Evolutionary conservation across 2,888 invertebrate genomes (phyloP), one percentile per base, ranked within the genome.

Genomic region (Ariolimax columbianus): DNA sequence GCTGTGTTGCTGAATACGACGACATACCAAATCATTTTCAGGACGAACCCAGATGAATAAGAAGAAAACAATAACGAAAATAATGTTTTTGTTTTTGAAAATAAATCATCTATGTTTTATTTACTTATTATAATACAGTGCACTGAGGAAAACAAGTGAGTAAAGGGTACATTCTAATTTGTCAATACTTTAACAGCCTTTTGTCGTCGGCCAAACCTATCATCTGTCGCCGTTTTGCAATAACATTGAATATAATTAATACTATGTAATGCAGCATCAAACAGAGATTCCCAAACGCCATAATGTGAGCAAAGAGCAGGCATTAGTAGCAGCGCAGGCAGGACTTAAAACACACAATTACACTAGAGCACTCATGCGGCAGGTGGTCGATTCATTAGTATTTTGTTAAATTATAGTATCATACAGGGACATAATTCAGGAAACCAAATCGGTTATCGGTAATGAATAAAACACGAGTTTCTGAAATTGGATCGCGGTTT

Each of bases 381-480:
- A 63, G 63, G 63, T 63, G 63, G 63, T n/a, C 3, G 30, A 11
- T 9, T 9, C n/a, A 63, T 30, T n/a, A 23, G 63, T n/a, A 9
- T 17, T 26, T 17, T 26, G 11, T 59, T 59, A 2, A 1, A 23
- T 63, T n/a, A 63, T 63, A 63, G 63, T 63, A 63, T 30, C 63
- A 63, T 30, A 63, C 26, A n/a, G 63, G 63, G 63, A 30, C 63
- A 63, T 30, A 2, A 63, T 11, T 63, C 63, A 3, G 2, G 4
- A 30, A 4, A 30, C 30, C 19, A 9, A 19, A 19, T 9, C 19
- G 38, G 70, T 33, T 70, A 36, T 36, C 38, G 9, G 70, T 36
- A 70, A 70, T 36, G 70, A 70, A 70, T 70, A 70, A 36, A 17
- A 30, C 70, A 70, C 9, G 70, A 36, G 17, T 70, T 33, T 70